Base-by-base conservation (phyloP, 2,888 invertebrate species). In the Ophion slaviceki region DNA sequence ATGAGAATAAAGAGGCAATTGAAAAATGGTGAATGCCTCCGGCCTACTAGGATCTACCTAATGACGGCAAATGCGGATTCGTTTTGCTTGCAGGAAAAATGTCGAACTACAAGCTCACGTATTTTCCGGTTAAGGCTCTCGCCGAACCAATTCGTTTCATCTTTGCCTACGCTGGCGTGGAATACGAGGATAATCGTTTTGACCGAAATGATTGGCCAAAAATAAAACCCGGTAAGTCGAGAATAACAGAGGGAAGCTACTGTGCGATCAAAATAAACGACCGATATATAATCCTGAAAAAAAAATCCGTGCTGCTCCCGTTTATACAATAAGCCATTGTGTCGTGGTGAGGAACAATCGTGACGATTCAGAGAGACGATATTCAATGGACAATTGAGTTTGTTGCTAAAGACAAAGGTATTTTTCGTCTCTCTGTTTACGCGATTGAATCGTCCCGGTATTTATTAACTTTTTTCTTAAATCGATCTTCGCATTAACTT, bases 141-240 rank as follows among this genome's bases (percentile, higher is more conserved):
- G 94, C 90, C 8, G 94, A 95, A 84, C 91, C 94, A 17, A 90
- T 94, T 53, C 91, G 94, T 11, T 92, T 90, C 75, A 78, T 94
- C 32, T 87, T 95, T 53, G 89, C 89, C 57, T 93, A 94, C 57
- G 91, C 89, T n/a, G 93, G 93, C 7, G 90, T 92, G 53, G 91
- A 93, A n/a, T 95, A 93, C 86, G 94, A 94, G 81, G 94, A 95
- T 86, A 87, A 89, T n/a, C 90, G 94, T 81, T 36, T 94, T 28
- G 80, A 81, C 11, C 88, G 89, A 14, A 91, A 92, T 0, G 91
- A 92, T 8, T 93, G 93, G 93, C 89, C 92, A 0, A 87, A 90
- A 28, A 0, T 88, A 1, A 92, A 92, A 83, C 6, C 89, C 40
- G 79, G 92, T 92, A 86, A 90, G 89, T 85, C 24, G 2, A 45